Conservation (phyloP, 2,113 vertebrate genomes). For the Neogobius melanostomus region DNA sequence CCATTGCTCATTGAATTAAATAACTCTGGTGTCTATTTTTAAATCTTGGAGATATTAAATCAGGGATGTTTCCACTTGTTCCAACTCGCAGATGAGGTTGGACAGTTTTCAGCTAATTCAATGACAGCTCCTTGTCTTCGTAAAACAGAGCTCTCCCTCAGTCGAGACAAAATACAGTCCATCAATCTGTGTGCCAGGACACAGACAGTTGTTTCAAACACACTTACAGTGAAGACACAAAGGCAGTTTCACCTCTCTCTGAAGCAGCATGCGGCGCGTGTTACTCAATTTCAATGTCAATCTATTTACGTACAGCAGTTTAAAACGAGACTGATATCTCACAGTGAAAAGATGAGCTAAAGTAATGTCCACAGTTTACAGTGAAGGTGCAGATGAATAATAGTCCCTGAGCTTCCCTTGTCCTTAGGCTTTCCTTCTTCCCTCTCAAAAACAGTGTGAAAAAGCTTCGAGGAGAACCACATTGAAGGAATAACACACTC, state of each 20-base stretch:
- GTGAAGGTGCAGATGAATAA: too few relatives aligned
- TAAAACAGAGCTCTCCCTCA: conserved; percentile 44
- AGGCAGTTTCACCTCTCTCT: background rate
- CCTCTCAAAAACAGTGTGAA: too few relatives aligned
- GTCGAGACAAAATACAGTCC: conserved; percentile 22
- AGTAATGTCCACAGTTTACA: too few relatives aligned
- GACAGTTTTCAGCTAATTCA: conserved; percentile 38
- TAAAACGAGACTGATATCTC: too few relatives aligned
- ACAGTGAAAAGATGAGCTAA: too few relatives aligned
- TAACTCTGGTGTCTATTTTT: conserved; percentile 32
- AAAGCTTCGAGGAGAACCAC: too few relatives aligned
- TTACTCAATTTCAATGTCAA: too few relatives aligned
- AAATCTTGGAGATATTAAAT: conserved; percentile 20
- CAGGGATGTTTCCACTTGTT: conserved; percentile 36
- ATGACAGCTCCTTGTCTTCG: conserved; percentile 37
- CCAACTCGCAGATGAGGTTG: conserved; percentile 27
- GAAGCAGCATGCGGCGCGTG: background rate
- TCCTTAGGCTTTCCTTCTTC: too few relatives aligned
- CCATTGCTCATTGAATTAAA: conserved; percentile 23
- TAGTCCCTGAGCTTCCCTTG: too few relatives aligned
- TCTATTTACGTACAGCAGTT: too few relatives aligned
- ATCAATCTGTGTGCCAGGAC: conserved; percentile 13
- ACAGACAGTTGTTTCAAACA: conserved; percentile 25
- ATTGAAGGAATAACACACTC: too few relatives aligned
- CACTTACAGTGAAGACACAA: conserved; percentile 22